Percentiles rank a stretch among this genome's conserved stretches.
Evolutionary conservation across 2,797 vertebrate genomes (phyloP).

Genomic region (Petrocephalus sullivani): DNA sequence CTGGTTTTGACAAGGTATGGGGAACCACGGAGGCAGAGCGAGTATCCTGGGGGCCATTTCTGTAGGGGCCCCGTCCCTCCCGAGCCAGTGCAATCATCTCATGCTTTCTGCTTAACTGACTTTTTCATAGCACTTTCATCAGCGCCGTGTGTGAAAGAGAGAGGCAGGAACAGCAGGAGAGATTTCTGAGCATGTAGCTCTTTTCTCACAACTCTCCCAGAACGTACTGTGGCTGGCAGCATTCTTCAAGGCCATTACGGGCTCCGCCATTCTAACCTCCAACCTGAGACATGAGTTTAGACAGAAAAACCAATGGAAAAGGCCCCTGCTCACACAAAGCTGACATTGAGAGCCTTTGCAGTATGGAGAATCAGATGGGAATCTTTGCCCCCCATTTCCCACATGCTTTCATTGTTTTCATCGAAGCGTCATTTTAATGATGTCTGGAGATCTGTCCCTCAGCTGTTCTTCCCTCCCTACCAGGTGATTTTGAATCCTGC

Average conservation of each 20-base stretch:
- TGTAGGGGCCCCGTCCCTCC: background rate
- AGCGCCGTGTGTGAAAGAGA: background rate
- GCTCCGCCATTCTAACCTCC: background rate
- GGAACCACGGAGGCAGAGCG: background rate
- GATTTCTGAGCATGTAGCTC: background rate
- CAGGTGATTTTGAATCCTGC: background rate
- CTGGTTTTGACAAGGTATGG: background rate
- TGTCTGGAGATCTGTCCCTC: background rate
- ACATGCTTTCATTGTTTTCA: background rate
- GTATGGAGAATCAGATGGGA: background rate
- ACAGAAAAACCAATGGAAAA: background rate
- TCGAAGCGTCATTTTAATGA: background rate
- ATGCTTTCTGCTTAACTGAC: background rate
- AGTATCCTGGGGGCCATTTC: background rate
- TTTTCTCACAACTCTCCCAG: background rate
- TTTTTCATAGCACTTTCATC: conserved; percentile 1
- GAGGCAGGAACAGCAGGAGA: background rate
- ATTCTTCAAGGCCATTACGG: background rate
- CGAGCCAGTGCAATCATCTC: background rate
- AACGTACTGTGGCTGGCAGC: background rate
- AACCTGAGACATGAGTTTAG: background rate
- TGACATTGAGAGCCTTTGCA: background rate
- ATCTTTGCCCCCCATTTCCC: background rate
- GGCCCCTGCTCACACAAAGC: background rate
- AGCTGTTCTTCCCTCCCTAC: background rate